These are phyloP conservation scores for Lucifuga dentata DNA, from an alignment of 2,113 vertebrate species.

Conservation along the genomic window DNA sequence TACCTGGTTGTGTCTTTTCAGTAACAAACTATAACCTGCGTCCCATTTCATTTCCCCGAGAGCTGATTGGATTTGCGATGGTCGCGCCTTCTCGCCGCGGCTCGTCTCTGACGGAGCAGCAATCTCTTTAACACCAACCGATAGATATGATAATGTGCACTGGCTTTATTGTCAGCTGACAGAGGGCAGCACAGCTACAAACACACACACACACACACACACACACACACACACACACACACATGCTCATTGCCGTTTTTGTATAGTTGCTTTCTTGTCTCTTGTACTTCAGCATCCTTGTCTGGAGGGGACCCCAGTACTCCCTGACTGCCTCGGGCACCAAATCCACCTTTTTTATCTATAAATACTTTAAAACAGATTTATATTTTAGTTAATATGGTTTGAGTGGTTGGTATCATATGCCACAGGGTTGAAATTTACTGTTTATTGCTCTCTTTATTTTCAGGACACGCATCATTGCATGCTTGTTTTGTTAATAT, in stretches of 20 bases:
- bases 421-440: slow-evolving; percentile 31
- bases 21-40: slow-evolving; percentile 72
- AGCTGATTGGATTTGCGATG: slow-evolving; percentile 82
- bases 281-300: slow-evolving; percentile 19
- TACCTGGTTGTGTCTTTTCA: slow-evolving; percentile 61
- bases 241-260: slow-evolving; percentile 25
- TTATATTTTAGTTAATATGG: slow-evolving; percentile 49
- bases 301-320: slow-evolving; percentile 37
- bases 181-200: slow-evolving; percentile 50
- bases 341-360: slow-evolving; percentile 56
- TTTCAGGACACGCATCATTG: slow-evolving; percentile 40
- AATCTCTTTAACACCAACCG: slow-evolving; percentile 75
- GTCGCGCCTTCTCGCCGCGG: slow-evolving; percentile 48
- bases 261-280: slow-evolving; percentile 24
- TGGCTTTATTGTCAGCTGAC: slow-evolving; percentile 78
- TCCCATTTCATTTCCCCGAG: slow-evolving; percentile 79
- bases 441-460: slow-evolving; percentile 36
- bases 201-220: slow-evolving; percentile 15
- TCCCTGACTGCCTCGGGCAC: slow-evolving; percentile 45
- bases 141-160: slow-evolving; percentile 82
- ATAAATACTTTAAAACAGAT: slow-evolving; percentile 60
- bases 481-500: slow-evolving; percentile 19
- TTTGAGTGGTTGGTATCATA: slow-evolving; percentile 17
- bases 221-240: too few species aligned
- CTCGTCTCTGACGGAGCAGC: slow-evolving; percentile 63